Evolutionary conservation across 2,113 vertebrate species (phyloP), one percentile per base, ranked within the genome.

Genomic region (Hippolais icterina): DNA sequence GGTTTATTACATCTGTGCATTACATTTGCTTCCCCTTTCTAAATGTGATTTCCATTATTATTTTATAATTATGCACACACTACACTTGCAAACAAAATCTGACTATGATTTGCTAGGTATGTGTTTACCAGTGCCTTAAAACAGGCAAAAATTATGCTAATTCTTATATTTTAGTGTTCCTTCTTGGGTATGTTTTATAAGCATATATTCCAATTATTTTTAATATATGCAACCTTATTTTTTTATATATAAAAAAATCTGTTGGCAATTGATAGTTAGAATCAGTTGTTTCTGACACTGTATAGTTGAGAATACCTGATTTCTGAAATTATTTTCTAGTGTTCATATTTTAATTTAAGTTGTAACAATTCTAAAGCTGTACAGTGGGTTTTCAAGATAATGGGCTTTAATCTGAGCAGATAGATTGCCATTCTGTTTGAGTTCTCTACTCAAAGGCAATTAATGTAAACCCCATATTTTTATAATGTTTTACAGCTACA

Each of bases 401-500:
- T 0, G 2, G 25, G n/a, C 35, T 61, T 72, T 46, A 80, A 46
- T 72, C 33, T 92, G 66, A 66, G 59, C 42, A 70, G 21, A 18
- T 29, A 50, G 33, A 35, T 47, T 63, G 10, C 18, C 0, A 1
- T 60, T 72, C 20, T 76, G 17, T 49, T 68, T 65, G 56, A 84
- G 31, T 24, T 76, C 33, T 27, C 15, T 75, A 21, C 28, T 61
- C 56, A 65, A 68, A 68, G n/a, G 23, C 49, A 71, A 44, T 50
- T 44, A 7, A 56, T 63, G 23, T 47, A 23, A 70, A 66, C 12
- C 22, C 50, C 1, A 0, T 78, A 6, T 78, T 93, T 81, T 74
- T 47, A 8, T 87, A 10, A 87, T 74, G 71, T 93, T 94, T 97
- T 96, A 64, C 95, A 99, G 99, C 99, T 93, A 99, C 99, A 39